Evolutionary conservation across 2,113 vertebrate genomes (phyloP).

Genomic region (Cranoglanis bouderius): DNA sequence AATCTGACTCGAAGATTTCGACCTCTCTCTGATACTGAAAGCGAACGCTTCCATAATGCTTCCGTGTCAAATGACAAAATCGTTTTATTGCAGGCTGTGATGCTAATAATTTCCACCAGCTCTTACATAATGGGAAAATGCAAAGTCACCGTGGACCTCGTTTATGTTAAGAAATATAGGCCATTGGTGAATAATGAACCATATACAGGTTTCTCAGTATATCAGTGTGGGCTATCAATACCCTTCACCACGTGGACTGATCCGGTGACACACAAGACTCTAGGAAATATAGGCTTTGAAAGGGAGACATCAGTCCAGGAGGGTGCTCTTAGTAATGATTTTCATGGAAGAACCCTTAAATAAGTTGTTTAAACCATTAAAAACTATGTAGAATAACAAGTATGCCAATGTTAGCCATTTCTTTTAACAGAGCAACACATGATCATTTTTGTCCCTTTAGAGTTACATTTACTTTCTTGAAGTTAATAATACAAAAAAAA

Average conservation of each 20-base stretch:
- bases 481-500: too few relatives aligned
- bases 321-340: neutral
- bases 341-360: neutral
- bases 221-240: neutral
- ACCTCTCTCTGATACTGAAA: neutral
- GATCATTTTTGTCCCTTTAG: too few relatives aligned
- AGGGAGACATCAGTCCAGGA: neutral
- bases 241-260: neutral
- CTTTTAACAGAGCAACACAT: too few relatives aligned
- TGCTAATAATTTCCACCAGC: neutral
- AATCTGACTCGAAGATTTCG: constrained; percentile 58
- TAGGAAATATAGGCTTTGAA: neutral
- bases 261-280: neutral
- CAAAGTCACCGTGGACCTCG: neutral
- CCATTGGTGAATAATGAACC: neutral
- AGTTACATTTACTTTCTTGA: too few relatives aligned
- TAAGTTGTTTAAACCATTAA: neutral
- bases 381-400: neutral
- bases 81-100: neutral
- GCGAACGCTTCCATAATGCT: neutral
- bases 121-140: neutral
- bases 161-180: neutral
- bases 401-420: too few relatives aligned
- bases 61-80: neutral
- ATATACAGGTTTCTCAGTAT: neutral